These are phyloP conservation scores for Cheilosia impressa DNA, from an alignment of 2,888 invertebrate genomes.

Conservation along the genomic window DNA sequence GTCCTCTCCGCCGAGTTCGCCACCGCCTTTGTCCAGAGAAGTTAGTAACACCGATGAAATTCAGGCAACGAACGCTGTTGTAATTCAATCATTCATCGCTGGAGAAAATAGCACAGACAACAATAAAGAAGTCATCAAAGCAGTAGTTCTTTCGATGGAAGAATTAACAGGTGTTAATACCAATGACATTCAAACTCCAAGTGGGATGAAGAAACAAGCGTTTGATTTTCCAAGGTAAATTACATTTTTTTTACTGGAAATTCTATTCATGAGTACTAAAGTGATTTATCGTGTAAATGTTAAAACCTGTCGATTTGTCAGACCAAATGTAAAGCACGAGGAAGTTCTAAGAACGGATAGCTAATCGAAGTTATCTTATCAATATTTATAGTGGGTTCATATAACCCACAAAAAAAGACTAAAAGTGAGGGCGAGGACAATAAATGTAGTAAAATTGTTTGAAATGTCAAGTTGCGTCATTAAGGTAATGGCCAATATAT, in stretches of 20 bases:
- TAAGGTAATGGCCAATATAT: no score
- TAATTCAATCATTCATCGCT: conserved; percentile 1
- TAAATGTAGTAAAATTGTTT: not conserved
- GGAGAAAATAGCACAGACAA: not conserved
- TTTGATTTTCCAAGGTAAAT: conserved; percentile 80
- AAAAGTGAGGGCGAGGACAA: not conserved
- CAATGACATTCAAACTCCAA: not conserved
- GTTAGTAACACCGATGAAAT: conserved; percentile 18
- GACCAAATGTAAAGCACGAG: not conserved
- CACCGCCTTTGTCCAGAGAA: conserved; percentile 46
- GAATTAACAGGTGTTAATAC: not conserved
- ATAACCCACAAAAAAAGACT: conserved; percentile 4
- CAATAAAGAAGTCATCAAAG: not conserved
- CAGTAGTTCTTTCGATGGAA: conserved; percentile 3
- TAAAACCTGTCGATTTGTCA: not conserved
- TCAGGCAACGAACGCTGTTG: conserved; percentile 5
- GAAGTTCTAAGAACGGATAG: not conserved
- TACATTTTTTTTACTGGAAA: not conserved
- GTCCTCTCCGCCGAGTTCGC: conserved; percentile 47
- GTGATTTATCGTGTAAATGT: not conserved
- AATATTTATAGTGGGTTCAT: not conserved
- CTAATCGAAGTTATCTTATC: conserved; percentile 31
- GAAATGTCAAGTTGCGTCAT: not conserved
- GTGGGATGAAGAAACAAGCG: conserved; percentile 37
- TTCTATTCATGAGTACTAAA: not conserved